These are phyloP conservation scores for Epinotia ramella DNA, from an alignment of 2,888 invertebrate genomes.

Conservation along the genomic window DNA sequence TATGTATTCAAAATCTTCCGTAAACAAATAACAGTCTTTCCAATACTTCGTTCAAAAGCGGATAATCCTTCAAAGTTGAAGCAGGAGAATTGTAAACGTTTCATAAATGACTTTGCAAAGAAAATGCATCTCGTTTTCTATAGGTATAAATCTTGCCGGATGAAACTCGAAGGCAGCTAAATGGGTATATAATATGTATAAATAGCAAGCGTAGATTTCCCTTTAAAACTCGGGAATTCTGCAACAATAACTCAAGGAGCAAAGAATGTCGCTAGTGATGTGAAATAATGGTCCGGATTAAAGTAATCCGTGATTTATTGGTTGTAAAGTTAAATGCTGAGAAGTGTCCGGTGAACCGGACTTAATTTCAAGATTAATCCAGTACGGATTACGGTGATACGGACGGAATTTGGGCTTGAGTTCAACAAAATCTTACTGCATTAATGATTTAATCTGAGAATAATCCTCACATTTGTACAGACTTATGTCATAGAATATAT, in stretches of 20 bases:
- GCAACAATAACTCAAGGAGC: constrained; percentile 30
- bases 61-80: not conserved
- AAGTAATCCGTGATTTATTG: not conserved
- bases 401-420: no score
- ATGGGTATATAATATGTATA: constrained; percentile 34
- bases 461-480: no score
- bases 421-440: no score
- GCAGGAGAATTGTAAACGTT: not conserved
- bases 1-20: not conserved
- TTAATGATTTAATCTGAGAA: no score
- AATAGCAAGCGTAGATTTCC: constrained; percentile 30
- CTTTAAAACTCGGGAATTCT: constrained; percentile 29
- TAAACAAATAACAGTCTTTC: no score
- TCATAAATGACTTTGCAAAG: constrained; percentile 2
- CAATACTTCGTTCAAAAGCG: not conserved
- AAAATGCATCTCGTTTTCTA: constrained; percentile 24
- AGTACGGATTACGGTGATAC: no score
- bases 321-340: no score
- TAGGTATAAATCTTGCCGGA: constrained; percentile 13
- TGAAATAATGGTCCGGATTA: not conserved
- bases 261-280: constrained; percentile 30
- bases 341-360: no score
- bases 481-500: no score
- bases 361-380: no score
- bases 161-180: constrained; percentile 26